Percentiles rank a stretch among this genome's conserved stretches.
phyloP scores from a whole-genome alignment of 2,888 invertebrate genomes.

The Cryptocephalus moraei region DNA sequence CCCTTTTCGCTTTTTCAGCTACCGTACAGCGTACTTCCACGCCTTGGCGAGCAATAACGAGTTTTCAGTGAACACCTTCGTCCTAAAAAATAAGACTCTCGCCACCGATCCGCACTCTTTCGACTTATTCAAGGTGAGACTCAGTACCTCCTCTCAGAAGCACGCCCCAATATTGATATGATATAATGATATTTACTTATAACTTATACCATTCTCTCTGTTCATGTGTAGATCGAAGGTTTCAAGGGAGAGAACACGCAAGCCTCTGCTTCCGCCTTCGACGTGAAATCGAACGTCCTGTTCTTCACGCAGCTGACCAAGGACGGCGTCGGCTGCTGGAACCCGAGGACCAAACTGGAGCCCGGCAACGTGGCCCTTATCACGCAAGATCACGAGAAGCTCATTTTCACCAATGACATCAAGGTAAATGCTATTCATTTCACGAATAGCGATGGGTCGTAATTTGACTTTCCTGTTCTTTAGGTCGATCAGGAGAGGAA shows the following conservation, averaged over 20 bases:
- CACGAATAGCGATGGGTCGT: not conserved
- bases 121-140: slow-evolving; percentile 55
- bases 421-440: slow-evolving; percentile 39
- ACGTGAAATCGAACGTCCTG: slow-evolving; percentile 55
- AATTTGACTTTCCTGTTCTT: slow-evolving; percentile 14
- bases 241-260: slow-evolving; percentile 62
- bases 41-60: slow-evolving; percentile 71
- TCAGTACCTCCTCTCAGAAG: too few species aligned
- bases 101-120: slow-evolving; percentile 58
- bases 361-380: slow-evolving; percentile 57
- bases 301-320: slow-evolving; percentile 71
- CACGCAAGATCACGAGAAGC: slow-evolving; percentile 53
- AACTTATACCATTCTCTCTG: too few species aligned
- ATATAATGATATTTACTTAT: not conserved
- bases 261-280: slow-evolving; percentile 63
- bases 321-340: slow-evolving; percentile 76
- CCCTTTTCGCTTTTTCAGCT: slow-evolving; percentile 43
- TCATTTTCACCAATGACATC: slow-evolving; percentile 71
- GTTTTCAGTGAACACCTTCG: slow-evolving; percentile 64
- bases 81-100: slow-evolving; percentile 61
- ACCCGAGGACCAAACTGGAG: slow-evolving; percentile 53
- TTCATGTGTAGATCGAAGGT: slow-evolving; percentile 49
- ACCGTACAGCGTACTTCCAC: slow-evolving; percentile 70
- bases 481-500: slow-evolving; percentile 52
- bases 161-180: too few species aligned